phyloP scores from a whole-genome alignment of 1,140 invertebrate genomes.

The Semibalanus balanoides region DNA sequence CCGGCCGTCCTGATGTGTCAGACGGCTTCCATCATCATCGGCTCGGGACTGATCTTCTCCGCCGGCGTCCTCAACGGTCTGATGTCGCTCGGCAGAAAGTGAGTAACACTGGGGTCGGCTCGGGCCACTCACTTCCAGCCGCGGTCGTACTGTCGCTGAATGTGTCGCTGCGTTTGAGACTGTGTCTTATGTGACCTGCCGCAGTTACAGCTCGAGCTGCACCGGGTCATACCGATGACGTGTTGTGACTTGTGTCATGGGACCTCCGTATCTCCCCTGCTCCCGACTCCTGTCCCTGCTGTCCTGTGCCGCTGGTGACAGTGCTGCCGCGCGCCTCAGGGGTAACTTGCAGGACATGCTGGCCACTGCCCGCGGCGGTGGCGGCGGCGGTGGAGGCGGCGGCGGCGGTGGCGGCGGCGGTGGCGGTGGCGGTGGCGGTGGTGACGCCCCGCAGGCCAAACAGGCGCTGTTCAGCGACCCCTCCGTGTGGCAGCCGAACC shows the following conservation, averaged over 20 bases:
- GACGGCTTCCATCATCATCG: conserved; percentile 60
- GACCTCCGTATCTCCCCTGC: no score
- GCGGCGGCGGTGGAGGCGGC: no score
- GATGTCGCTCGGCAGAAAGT: conserved; percentile 85
- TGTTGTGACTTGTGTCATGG: no score
- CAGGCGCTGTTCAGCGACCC: not conserved
- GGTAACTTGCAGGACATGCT: not conserved
- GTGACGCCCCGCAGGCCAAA: not conserved
- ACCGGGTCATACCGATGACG: no score
- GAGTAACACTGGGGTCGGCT: conserved; percentile 32
- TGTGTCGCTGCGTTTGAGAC: no score
- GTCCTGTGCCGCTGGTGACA: not conserved
- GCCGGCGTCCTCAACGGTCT: conserved; percentile 82
- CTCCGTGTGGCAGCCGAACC: not conserved
- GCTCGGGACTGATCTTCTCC: conserved; percentile 70
- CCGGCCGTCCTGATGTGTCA: conserved; percentile 62
- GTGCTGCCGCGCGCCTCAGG: not conserved
- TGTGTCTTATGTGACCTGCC: no score
- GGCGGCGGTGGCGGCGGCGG: no score
- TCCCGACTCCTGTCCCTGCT: no score
- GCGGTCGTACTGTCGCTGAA: no score
- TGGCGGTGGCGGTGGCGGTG: no score
- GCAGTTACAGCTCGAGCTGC: no score
- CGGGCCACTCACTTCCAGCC: no score
- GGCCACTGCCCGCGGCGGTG: not conserved